Evolutionary conservation across 1,140 invertebrate species (phyloP).

Genomic region (Bombyx mandarina): DNA sequence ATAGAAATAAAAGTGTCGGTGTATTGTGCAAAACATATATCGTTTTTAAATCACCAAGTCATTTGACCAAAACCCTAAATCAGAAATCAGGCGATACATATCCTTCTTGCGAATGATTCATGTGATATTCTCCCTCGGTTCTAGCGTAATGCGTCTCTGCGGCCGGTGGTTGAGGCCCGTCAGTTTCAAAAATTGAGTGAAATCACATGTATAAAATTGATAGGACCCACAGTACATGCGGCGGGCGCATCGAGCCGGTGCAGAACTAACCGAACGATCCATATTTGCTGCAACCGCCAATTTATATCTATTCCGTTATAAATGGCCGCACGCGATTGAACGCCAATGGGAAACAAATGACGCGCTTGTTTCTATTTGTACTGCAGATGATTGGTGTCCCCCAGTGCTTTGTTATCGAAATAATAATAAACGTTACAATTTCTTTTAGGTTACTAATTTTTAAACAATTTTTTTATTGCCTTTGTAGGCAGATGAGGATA

Average conservation of each 20-base stretch:
- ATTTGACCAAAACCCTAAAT: background rate
- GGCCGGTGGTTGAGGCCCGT: slow-evolving; percentile 47
- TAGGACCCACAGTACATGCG: slow-evolving; percentile 33
- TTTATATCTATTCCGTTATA: slow-evolving; percentile 60
- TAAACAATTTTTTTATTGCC: no score
- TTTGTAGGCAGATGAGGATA: no score
- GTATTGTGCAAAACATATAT: background rate
- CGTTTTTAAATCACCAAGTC: background rate
- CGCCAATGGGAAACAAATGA: slow-evolving; percentile 59
- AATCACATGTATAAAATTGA: slow-evolving; percentile 66
- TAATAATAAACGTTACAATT: no score
- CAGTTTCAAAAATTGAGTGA: slow-evolving; percentile 69
- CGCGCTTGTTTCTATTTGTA: slow-evolving; percentile 32
- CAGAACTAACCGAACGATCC: slow-evolving; percentile 35
- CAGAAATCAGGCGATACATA: background rate
- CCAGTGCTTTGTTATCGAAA: no score
- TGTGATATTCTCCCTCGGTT: slow-evolving; percentile 18
- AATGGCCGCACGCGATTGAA: slow-evolving; percentile 49
- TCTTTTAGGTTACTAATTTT: no score
- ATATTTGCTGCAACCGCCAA: slow-evolving; percentile 53
- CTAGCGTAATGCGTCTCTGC: slow-evolving; percentile 47
- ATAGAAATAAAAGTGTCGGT: no score
- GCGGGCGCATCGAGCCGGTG: slow-evolving; percentile 25
- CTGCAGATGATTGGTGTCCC: slow-evolving; percentile 16
- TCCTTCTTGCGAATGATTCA: background rate